phyloP scores from a whole-genome alignment of 2,888 invertebrate species.

The Sinhomidia bicolor region DNA sequence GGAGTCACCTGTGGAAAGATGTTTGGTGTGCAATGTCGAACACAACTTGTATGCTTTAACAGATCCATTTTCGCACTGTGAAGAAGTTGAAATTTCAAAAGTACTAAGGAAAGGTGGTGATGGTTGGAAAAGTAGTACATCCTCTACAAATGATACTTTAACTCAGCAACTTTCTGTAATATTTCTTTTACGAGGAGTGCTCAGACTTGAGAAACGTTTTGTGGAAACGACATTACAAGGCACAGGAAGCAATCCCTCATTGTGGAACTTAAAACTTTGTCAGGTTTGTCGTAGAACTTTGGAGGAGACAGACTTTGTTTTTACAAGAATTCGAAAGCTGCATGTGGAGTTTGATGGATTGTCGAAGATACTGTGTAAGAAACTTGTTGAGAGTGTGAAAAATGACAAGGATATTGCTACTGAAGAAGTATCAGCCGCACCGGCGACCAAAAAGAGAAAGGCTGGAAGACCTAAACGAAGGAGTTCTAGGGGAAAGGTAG shows the following conservation, averaged over 20 bases:
- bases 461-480: not conserved
- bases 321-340: slow-evolving; percentile 27
- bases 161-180: slow-evolving; percentile 21
- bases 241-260: not conserved
- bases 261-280: slow-evolving; percentile 39
- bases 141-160: not conserved
- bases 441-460: not conserved
- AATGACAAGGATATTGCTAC: not conserved
- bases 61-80: not conserved
- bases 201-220: not conserved
- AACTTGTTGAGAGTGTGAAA: slow-evolving; percentile 3
- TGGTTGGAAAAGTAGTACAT: too few species aligned
- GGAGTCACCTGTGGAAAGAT: slow-evolving; percentile 3
- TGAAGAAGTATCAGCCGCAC: not conserved
- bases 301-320: slow-evolving; percentile 54
- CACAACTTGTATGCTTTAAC: not conserved
- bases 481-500: not conserved
- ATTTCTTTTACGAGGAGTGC: slow-evolving; percentile 35
- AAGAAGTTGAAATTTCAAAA: not conserved
- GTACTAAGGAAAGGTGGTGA: not conserved
- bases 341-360: slow-evolving; percentile 38
- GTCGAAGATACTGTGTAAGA: not conserved
- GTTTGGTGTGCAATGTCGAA: not conserved
- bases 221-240: not conserved
- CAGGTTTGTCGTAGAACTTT: slow-evolving; percentile 3